Conservation (phyloP, 2,888 invertebrate genomes). For the Gymnosoma rotundatum region DNA sequence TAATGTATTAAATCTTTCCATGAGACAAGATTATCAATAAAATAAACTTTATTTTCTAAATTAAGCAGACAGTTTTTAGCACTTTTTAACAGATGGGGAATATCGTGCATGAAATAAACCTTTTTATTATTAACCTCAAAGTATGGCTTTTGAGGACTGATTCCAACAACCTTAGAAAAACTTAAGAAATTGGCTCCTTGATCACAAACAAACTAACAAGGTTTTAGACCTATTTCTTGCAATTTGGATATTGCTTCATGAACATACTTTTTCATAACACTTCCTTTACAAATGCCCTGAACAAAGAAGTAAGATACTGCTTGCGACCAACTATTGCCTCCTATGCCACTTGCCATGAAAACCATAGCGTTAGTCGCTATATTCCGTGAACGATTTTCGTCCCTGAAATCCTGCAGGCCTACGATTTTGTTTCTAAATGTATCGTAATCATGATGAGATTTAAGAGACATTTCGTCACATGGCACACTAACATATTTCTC, state of each 20-base stretch:
- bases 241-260: background rate
- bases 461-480: too few species aligned
- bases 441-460: too few species aligned
- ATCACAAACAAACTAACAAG: too few species aligned
- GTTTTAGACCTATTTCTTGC: background rate
- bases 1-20: too few species aligned
- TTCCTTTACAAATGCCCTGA: background rate
- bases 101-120: background rate
- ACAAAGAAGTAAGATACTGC: background rate
- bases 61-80: background rate
- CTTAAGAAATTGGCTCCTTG: background rate
- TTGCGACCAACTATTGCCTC: too few species aligned
- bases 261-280: conserved; percentile 3
- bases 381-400: too few species aligned
- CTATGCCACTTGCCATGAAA: too few species aligned
- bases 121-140: background rate
- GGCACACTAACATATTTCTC: too few species aligned
- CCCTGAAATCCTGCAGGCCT: too few species aligned
- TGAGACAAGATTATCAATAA: too few species aligned
- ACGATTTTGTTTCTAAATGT: too few species aligned
- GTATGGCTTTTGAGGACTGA: background rate
- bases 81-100: conserved; percentile 2
- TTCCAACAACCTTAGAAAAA: background rate
- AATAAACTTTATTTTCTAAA: background rate
- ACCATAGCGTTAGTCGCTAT: too few species aligned